These are phyloP conservation scores for Eptesicus fuscus DNA, from an alignment of 2,113 vertebrate species.

Conservation along the genomic window DNA sequence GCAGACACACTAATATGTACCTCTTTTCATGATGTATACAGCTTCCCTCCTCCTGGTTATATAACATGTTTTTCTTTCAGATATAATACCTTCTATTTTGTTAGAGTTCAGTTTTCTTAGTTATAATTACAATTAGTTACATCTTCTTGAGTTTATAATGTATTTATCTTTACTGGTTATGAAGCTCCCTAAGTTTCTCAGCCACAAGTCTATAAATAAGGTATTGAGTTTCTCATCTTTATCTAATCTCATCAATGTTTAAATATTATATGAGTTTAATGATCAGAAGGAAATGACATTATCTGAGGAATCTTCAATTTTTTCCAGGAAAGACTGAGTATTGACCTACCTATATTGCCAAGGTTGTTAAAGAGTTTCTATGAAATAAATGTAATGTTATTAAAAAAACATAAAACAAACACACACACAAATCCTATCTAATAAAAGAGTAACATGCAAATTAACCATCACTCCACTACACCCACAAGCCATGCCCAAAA, in stretches of 20 bases:
- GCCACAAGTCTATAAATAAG: not conserved
- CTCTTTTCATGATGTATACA: not conserved
- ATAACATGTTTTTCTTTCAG: not conserved
- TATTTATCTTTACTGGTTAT: not conserved
- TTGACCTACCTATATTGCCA: not conserved
- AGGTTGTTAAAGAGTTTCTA: not conserved
- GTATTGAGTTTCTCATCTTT: not conserved
- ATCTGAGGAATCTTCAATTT: not conserved
- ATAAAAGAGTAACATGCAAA: too few relatives aligned
- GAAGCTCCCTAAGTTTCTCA: not conserved
- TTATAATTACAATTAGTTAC: not conserved
- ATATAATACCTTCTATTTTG: not conserved
- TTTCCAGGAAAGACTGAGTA: not conserved
- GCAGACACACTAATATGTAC: rapidly evolving
- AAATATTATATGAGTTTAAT: not conserved
- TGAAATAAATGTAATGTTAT: not conserved
- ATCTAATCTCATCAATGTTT: not conserved
- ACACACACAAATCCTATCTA: too few relatives aligned
- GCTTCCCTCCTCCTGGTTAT: not conserved
- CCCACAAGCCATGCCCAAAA: too few relatives aligned
- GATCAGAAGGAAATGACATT: not conserved
- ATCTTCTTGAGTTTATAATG: not conserved
- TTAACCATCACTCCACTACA: too few relatives aligned
- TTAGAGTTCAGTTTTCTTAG: not conserved
- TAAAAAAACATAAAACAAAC: not conserved